These are phyloP conservation scores for Rhopilema esculentum DNA, from an alignment of 30 jellyfish, hydroid and myxozoan species.

Conservation along the genomic window DNA sequence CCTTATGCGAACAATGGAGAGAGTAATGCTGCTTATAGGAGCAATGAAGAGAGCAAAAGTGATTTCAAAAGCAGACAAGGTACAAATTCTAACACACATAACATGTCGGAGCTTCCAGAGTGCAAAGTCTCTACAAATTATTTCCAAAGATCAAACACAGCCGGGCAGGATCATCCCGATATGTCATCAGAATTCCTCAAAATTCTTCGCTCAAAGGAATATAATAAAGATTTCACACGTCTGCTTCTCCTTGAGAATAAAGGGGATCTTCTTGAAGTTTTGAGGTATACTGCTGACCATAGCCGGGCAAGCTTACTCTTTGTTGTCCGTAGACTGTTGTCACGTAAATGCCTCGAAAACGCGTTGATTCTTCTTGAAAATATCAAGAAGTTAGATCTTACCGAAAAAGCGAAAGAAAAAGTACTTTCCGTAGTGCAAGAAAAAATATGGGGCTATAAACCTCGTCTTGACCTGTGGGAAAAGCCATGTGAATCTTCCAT, in stretches of 20 bases:
- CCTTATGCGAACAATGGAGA: not conserved
- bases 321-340: slow-evolving; percentile 27
- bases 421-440: slow-evolving; percentile 56
- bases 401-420: slow-evolving; percentile 52
- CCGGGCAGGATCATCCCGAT: not conserved
- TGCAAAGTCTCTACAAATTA: not conserved
- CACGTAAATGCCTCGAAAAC: slow-evolving; percentile 8
- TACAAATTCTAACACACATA: not conserved
- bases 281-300: slow-evolving; percentile 29
- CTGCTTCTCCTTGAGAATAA: slow-evolving; percentile 45
- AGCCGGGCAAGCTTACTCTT: slow-evolving; percentile 10
- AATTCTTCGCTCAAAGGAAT: not conserved
- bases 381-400: slow-evolving; percentile 39
- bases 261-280: slow-evolving; percentile 7
- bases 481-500: not conserved
- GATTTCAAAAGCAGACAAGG: no score
- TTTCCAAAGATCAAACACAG: not conserved
- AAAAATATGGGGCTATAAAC: slow-evolving; percentile 43
- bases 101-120: not conserved
- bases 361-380: slow-evolving; percentile 33
- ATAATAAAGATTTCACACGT: not conserved
- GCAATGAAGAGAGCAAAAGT: not conserved
- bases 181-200: not conserved
- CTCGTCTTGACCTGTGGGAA: slow-evolving; percentile 42
- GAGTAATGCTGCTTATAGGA: not conserved